Evolutionary conservation across 2,888 invertebrate species (phyloP).

Genomic region (Tubulanus polymorphus): DNA sequence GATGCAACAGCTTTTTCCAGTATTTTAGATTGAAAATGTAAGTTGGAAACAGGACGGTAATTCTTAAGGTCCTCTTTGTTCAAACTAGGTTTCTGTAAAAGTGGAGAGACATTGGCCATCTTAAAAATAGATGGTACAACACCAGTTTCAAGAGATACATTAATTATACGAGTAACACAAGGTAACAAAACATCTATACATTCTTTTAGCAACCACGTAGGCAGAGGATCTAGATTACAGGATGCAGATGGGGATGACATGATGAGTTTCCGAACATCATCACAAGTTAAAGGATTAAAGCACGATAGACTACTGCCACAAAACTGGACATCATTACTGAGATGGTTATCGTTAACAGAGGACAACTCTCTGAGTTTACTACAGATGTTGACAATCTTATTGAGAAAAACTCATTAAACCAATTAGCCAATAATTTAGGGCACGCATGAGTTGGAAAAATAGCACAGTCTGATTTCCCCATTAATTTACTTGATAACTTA

Average conservation of each 20-base stretch:
- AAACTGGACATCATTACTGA: too few species aligned
- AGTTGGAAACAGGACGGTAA: constrained; percentile 3
- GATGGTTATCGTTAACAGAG: too few species aligned
- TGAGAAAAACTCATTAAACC: neutral
- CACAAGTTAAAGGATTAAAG: too few species aligned
- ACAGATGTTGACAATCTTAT: too few species aligned
- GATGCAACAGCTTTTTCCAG: constrained; percentile 2
- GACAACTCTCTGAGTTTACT: too few species aligned
- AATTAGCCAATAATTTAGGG: neutral
- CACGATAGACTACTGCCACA: too few species aligned
- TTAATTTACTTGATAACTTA: neutral
- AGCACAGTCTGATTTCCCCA: neutral
- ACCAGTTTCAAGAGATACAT: neutral
- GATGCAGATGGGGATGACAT: neutral
- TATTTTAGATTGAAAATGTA: neutral
- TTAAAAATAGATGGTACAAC: neutral
- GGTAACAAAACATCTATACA: neutral
- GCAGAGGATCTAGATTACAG: constrained; percentile 4
- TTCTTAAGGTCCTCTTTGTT: constrained; percentile 1
- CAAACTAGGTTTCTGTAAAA: neutral
- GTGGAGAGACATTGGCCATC: neutral
- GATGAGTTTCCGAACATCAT: neutral
- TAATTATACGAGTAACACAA: neutral
- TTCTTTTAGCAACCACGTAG: constrained; percentile 5
- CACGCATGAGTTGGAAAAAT: neutral